Base-by-base conservation (phyloP, 1,140 invertebrate genomes). In the Leptopilina clavipes region DNA sequence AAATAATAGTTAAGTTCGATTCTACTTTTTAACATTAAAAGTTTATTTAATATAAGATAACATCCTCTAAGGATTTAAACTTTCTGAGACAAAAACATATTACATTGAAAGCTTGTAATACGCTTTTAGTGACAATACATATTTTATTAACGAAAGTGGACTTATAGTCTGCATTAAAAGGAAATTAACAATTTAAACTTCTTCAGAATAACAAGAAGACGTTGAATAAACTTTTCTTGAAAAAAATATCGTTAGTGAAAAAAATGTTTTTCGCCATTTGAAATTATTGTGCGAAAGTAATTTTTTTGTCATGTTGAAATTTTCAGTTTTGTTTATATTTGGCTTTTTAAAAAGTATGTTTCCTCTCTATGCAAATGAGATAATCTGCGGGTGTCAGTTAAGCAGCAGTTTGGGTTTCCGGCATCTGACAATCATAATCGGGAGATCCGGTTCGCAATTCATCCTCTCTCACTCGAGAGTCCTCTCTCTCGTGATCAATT, bases 381-480 rank as follows among this genome's bases (percentile, higher is more conserved):
- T 52, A 52, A 52, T n/a, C 48, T 52, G 48, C 48, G 3, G 14
- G 48, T 52, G 48, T 52, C 48, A 52, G 48, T 52, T 52, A n/a
- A 52, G 48, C 48, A 52, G 48, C 14, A 52, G 48, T 52, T 52
- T 52, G n/a, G 48, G 48, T 22, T 59, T 59, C 56, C 56, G 56
- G 22, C 56, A 14, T 59, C 56, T 59, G 56, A 59, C 56, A 25
- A 59, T 59, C 56, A 59, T 59, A 59, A 59, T 25, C 56, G 19
- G n/a, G 56, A 25, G 56, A 59, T 59, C 19, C 56, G 54, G 54
- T 22, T 59, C 18, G 54, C 54, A 59, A 59, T 59, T 59, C 54
- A 59, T 59, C 52, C 54, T 59, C 54, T 59, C 54, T 31, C 25
- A 31, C 25, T 31, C n/a, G n/a, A n/a, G 52, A 56, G 52, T n/a